These are phyloP conservation scores for Phymanthus crucifer DNA, from an alignment of 92 coral and sea anemone genomes.

Conservation along the genomic window DNA sequence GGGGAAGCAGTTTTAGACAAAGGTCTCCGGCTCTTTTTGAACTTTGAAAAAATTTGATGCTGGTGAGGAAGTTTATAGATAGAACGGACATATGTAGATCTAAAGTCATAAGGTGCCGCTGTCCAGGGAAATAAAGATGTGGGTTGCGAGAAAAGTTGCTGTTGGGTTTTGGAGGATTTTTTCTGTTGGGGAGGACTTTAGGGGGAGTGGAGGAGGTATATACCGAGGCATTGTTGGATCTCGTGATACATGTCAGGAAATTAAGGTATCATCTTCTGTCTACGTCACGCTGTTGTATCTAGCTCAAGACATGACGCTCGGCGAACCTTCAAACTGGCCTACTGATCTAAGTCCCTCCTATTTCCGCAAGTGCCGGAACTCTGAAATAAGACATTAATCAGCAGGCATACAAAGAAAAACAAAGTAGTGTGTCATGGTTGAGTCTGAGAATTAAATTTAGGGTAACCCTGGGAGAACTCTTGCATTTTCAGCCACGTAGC, in stretches of 20 bases:
- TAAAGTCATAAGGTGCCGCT: background rate
- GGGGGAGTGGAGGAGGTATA: background rate
- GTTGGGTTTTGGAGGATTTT: background rate
- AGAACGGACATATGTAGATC: background rate
- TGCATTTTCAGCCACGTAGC: background rate
- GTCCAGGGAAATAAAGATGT: background rate
- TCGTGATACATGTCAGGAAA: conserved; percentile 22
- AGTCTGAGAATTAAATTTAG: background rate
- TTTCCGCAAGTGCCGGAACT: conserved; percentile 39
- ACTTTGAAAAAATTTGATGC: background rate
- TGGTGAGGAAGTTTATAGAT: background rate
- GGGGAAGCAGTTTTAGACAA: background rate
- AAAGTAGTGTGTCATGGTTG: conserved; percentile 8
- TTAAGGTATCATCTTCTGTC: background rate
- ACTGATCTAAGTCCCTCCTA: conserved; percentile 44
- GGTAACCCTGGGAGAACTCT: background rate
- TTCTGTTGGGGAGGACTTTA: background rate
- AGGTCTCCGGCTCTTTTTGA: background rate
- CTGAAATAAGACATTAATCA: conserved; percentile 22
- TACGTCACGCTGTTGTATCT: conserved; percentile 38
- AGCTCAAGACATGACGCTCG: conserved; percentile 14
- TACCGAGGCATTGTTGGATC: background rate
- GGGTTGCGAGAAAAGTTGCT: background rate
- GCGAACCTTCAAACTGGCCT: conserved; percentile 25
- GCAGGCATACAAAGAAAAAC: conserved; percentile 26